Conservation (phyloP, 2,888 invertebrate genomes). For the Deilephila porcellus region DNA sequence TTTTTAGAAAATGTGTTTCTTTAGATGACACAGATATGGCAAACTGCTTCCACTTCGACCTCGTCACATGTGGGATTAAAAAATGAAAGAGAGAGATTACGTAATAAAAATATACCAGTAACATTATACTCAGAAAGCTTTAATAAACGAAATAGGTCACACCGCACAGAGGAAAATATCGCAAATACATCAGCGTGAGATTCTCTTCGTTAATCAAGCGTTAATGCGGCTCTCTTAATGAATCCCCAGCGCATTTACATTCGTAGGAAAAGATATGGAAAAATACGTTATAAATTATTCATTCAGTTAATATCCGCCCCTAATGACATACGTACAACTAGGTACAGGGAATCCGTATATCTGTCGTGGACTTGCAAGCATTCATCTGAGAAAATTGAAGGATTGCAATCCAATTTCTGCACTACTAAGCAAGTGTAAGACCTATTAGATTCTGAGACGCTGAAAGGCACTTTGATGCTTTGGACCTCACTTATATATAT, state of each 20-base stretch:
- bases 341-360: not conserved
- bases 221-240: slow-evolving; percentile 13
- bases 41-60: too few species aligned
- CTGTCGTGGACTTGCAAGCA: not conserved
- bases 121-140: not conserved
- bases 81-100: too few species aligned
- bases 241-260: slow-evolving; percentile 20
- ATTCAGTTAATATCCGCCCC: not conserved
- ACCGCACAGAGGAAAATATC: not conserved
- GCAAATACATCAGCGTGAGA: not conserved
- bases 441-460: not conserved
- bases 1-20: too few species aligned
- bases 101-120: not conserved
- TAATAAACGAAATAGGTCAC: slow-evolving; percentile 5
- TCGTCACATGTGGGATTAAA: too few species aligned
- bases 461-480: too few species aligned
- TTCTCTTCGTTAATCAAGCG: slow-evolving; percentile 11
- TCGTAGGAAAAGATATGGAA: slow-evolving; percentile 10
- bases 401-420: slow-evolving; percentile 5
- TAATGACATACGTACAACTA: not conserved
- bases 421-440: not conserved
- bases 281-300: slow-evolving; percentile 16
- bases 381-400: slow-evolving; percentile 21
- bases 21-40: too few species aligned
- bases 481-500: too few species aligned